phyloP scores from a whole-genome alignment of 1,140 invertebrate genomes.

The Uloborus diversus region DNA sequence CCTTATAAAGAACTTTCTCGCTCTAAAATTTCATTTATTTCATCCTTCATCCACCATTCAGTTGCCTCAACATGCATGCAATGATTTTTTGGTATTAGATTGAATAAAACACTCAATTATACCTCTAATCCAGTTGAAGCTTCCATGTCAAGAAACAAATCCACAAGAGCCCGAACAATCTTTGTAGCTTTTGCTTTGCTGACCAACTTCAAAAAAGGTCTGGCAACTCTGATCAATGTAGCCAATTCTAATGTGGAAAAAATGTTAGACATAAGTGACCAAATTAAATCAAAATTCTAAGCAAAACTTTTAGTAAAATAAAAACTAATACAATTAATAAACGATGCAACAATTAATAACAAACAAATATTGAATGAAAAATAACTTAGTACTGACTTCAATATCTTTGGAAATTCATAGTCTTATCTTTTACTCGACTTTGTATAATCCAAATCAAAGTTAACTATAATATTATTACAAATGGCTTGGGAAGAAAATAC shows the following conservation, averaged over 20 bases:
- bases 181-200: slow-evolving; percentile 99
- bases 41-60: too few relatives aligned
- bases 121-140: slow-evolving; percentile 86
- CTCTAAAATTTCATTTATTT: too few relatives aligned
- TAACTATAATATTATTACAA: too few relatives aligned
- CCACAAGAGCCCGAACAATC: slow-evolving; percentile 93
- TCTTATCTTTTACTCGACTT: too few relatives aligned
- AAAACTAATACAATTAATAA: slow-evolving; percentile 9
- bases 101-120: slow-evolving; percentile 6
- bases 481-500: too few relatives aligned
- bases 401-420: too few relatives aligned
- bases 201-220: slow-evolving; percentile 90
- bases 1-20: too few relatives aligned
- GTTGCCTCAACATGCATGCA: too few relatives aligned
- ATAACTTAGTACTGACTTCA: too few relatives aligned
- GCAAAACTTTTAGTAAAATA: not conserved
- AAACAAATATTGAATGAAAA: too few relatives aligned
- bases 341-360: not conserved
- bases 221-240: slow-evolving; percentile 89
- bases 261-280: not conserved
- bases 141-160: slow-evolving; percentile 97
- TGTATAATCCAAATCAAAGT: too few relatives aligned
- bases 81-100: too few relatives aligned
- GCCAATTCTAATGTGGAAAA: slow-evolving; percentile 76
- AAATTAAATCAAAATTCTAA: not conserved